Evolutionary conservation across 2,888 invertebrate genomes (phyloP).

Genomic region (Drosophila kambysellisi): DNA sequence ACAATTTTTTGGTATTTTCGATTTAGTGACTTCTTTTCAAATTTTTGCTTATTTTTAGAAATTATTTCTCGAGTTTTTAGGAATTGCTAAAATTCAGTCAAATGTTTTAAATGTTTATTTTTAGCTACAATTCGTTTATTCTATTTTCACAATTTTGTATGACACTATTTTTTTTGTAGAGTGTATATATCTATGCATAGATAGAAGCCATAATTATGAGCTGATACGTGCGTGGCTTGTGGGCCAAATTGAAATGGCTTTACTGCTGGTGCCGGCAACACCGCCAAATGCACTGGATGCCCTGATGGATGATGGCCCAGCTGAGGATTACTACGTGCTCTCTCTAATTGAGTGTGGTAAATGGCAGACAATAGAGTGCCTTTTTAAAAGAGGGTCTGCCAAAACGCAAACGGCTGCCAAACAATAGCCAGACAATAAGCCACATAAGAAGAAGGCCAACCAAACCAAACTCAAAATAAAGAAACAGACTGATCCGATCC

Average conservation of each 20-base stretch:
- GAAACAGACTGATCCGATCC: slow-evolving; percentile 35
- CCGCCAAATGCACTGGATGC: slow-evolving; percentile 16
- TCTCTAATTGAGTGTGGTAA: slow-evolving; percentile 61
- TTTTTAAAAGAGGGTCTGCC: background rate
- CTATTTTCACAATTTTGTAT: background rate
- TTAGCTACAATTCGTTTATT: background rate
- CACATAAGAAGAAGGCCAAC: slow-evolving; percentile 23
- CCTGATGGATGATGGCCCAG: slow-evolving; percentile 34
- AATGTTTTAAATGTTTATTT: background rate
- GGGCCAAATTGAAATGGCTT: slow-evolving; percentile 46
- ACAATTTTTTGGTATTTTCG: too few relatives aligned
- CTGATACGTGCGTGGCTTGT: slow-evolving; percentile 38
- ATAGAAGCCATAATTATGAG: slow-evolving; percentile 12
- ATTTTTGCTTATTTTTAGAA: background rate
- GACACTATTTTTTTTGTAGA: background rate
- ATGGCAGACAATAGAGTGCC: slow-evolving; percentile 22
- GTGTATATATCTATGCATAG: slow-evolving; percentile 1
- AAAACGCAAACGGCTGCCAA: slow-evolving; percentile 12
- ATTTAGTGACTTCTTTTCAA: too few relatives aligned
- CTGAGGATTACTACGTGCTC: slow-evolving; percentile 29
- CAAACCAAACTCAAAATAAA: background rate
- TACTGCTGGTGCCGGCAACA: slow-evolving; percentile 21
- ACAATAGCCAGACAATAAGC: slow-evolving; percentile 29
- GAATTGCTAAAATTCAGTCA: background rate
- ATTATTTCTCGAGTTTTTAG: background rate